These are phyloP conservation scores for Hystrix cristata DNA, from an alignment of 2,113 vertebrate species.

Conservation along the genomic window DNA sequence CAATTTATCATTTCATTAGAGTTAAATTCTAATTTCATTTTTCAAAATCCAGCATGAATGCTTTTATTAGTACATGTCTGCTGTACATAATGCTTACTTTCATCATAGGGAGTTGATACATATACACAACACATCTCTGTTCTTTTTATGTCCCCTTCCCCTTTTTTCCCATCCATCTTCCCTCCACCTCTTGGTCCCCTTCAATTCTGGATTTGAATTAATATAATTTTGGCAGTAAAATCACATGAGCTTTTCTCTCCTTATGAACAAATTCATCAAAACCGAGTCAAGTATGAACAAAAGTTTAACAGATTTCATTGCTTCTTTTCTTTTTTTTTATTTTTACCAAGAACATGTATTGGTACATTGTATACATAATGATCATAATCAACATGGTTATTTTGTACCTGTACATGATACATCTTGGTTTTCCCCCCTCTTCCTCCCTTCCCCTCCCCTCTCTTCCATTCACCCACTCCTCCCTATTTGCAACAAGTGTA, in stretches of 20 bases:
- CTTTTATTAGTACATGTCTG: background rate
- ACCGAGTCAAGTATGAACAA: background rate
- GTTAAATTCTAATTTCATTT: background rate
- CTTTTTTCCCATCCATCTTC: background rate
- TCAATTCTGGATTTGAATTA: background rate
- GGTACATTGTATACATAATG: too few relatives aligned
- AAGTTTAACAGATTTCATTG: constrained; percentile 23
- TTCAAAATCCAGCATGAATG: background rate
- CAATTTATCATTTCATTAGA: constrained; percentile 42
- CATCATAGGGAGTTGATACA: background rate
- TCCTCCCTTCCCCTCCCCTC: too few relatives aligned
- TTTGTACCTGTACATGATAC: too few relatives aligned
- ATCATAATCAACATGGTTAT: too few relatives aligned
- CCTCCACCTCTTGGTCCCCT: background rate
- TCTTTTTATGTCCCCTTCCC: background rate
- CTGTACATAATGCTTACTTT: background rate
- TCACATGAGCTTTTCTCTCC: background rate
- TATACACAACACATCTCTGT: background rate
- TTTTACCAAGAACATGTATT: too few relatives aligned
- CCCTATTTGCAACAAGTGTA: too few relatives aligned
- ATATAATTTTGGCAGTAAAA: background rate
- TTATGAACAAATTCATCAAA: constrained; percentile 6
- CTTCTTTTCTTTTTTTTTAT: constrained; percentile 21
- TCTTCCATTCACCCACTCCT: too few relatives aligned
- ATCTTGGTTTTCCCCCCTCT: too few relatives aligned